Base-by-base conservation (phyloP, 2,888 invertebrate genomes). In the Stomorhina lunata region DNA sequence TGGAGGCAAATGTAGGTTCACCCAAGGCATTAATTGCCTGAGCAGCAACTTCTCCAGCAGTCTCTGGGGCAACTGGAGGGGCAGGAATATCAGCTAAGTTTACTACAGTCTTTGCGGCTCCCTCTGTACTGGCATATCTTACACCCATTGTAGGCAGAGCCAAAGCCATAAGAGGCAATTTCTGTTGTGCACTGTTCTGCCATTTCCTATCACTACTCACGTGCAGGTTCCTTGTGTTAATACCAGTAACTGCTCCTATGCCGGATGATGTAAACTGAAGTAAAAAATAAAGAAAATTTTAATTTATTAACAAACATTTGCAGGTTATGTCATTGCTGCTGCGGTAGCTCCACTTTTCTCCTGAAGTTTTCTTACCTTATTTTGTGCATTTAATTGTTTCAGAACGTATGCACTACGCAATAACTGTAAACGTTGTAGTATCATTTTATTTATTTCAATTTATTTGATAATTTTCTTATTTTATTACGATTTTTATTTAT, bases 1-100 rank as follows among this genome's bases (percentile, higher is more conserved):
- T 89, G 75, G 96, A 95, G 0, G 93, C 93, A 86, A 98, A 94
- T 0, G 96, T 93, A 0, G 96, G 95, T 88, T 98, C 98, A 7
- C 95, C 95, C 7, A 85, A 81, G 3, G 83, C 85, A 79, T 86
- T 86, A 2, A 88, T 10, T 2, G 84, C 66, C 2, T 87, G 84
- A 0, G 68, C 40, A 2, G 78, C 69, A 1, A 83, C 48, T 2
- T 87, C 86, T 6, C 53, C 68, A 3, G 63, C 25, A 6, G 53
- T 32, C 9, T 84, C 69, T 7, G 90, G 90, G 0, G 85, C 84
- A 1, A 77, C 63, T 2, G 91, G 90, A 4, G 89, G 85, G 0
- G 88, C 89, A 2, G 90, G 90, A n/a, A 90, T 87, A 29, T 86
- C 84, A 2, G 87, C 84, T 7, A 91, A 82, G 61, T 87, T 81